Conservation (phyloP, 2,113 vertebrate genomes). For the Microcebus tavaratra region DNA sequence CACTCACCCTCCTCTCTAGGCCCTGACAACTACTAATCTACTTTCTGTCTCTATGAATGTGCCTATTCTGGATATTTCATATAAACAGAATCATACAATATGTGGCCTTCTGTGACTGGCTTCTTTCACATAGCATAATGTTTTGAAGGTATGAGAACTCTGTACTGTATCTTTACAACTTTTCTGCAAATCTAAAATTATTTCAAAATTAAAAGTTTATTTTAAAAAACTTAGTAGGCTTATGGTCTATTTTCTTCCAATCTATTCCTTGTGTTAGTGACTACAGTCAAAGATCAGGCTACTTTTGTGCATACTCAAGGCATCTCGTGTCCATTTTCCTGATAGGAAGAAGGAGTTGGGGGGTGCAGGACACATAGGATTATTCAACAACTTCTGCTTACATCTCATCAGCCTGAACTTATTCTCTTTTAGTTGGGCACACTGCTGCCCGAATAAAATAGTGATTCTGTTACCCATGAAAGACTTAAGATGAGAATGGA, state of each 20-base stretch:
- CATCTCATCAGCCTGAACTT: neutral
- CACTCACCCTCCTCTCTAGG: neutral
- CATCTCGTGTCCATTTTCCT: neutral
- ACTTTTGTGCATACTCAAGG: neutral
- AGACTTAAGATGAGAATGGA: neutral
- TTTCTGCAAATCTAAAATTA: neutral
- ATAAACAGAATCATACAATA: neutral
- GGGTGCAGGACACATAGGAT: neutral
- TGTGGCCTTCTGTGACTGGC: neutral
- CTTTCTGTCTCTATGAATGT: neutral
- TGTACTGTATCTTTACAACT: neutral
- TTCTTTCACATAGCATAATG: neutral
- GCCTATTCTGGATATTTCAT: neutral
- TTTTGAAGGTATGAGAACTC: neutral
- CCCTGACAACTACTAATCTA: neutral
- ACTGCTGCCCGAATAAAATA: neutral
- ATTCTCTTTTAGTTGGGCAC: neutral
- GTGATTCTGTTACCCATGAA: neutral
- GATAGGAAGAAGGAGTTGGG: neutral
- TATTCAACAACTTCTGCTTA: neutral
- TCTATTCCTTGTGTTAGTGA: neutral
- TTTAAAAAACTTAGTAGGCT: neutral
- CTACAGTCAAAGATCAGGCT: neutral
- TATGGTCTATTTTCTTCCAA: neutral
- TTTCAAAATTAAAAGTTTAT: slow-evolving; percentile 2